Conservation (phyloP, 2,888 invertebrate genomes). For the Scaptodrosophila latifasciaeformis region DNA sequence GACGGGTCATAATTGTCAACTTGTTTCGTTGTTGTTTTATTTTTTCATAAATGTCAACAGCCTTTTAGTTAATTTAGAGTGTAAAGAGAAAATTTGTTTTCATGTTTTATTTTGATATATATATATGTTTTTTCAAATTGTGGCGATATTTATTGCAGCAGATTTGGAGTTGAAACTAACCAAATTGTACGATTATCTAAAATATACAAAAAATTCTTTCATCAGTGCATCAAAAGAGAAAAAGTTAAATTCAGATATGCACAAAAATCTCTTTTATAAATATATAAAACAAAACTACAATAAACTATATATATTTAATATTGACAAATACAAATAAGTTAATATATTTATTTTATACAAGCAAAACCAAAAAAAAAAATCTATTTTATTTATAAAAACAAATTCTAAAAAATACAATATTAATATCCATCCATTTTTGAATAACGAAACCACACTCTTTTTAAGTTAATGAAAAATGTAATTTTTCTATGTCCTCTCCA, state of each 20-base stretch:
- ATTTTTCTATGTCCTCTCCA: constrained; percentile 63
- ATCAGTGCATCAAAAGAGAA: constrained; percentile 51
- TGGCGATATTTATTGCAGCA: no score
- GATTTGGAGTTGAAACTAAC: no score
- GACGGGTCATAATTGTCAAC: no score
- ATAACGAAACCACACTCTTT: constrained; percentile 34
- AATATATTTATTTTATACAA: constrained; percentile 49
- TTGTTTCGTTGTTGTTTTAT: no score
- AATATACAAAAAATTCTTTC: constrained; percentile 45
- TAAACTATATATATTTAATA: constrained; percentile 31
- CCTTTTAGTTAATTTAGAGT: no score
- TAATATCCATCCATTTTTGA: constrained; percentile 64
- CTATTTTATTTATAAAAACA: constrained; percentile 53
- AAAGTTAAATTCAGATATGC: constrained; percentile 2
- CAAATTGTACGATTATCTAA: neutral
- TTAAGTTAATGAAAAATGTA: constrained; percentile 62
- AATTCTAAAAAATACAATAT: constrained; percentile 34
- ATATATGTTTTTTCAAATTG: no score
- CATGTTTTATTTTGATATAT: no score
- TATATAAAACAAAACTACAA: constrained; percentile 3
- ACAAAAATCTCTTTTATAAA: constrained; percentile 23
- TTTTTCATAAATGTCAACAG: no score
- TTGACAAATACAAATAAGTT: constrained; percentile 48
- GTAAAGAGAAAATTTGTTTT: constrained; percentile 30
- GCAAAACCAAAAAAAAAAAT: constrained; percentile 15